These are phyloP conservation scores for Melieria picta DNA, from an alignment of 2,888 invertebrate species.

Conservation along the genomic window DNA sequence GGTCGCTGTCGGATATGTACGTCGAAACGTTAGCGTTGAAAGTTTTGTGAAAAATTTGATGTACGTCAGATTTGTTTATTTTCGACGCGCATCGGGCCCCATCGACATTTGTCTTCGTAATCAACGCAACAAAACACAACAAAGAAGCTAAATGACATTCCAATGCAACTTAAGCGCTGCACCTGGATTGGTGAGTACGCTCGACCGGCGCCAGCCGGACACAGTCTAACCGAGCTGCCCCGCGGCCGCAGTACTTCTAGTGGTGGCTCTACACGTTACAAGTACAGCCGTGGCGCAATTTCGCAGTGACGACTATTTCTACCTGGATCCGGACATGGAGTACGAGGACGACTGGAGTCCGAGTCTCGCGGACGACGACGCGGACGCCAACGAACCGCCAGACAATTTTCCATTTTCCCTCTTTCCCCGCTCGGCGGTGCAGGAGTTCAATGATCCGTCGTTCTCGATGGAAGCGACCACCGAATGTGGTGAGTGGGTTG, in stretches of 20 bases:
- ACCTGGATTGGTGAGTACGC: constrained; percentile 49
- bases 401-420: constrained; percentile 11
- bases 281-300: constrained; percentile 21
- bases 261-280: constrained; percentile 27
- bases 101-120: constrained; percentile 20
- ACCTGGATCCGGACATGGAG: constrained; percentile 39
- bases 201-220: not conserved
- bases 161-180: constrained; percentile 50
- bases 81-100: not conserved
- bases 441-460: not conserved
- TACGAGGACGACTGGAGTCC: constrained; percentile 25
- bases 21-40: constrained; percentile 11
- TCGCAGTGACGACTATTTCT: constrained; percentile 40
- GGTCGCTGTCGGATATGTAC: too few relatives aligned
- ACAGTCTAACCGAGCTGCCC: not conserved
- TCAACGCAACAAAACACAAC: constrained; percentile 27
- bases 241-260: constrained; percentile 34
- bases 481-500: constrained; percentile 34
- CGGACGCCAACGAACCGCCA: constrained; percentile 16
- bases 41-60: constrained; percentile 15
- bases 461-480: constrained; percentile 23
- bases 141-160: constrained; percentile 45
- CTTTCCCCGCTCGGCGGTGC: not conserved
- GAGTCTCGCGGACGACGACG: constrained; percentile 10
- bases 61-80: constrained; percentile 24